phyloP scores from a whole-genome alignment of 1,140 invertebrate species.

The Drosophila truncata region DNA sequence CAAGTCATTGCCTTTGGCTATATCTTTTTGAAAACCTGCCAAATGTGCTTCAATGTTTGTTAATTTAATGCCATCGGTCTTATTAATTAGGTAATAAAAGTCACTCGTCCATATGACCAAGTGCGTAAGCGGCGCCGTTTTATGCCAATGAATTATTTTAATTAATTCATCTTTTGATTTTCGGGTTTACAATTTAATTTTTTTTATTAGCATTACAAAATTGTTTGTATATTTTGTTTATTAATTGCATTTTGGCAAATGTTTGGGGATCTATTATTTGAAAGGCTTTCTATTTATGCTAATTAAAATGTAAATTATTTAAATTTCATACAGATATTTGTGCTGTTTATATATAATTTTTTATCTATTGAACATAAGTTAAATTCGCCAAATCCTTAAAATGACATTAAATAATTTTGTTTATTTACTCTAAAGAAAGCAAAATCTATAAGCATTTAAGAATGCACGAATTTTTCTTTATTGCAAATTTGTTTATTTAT shows the following conservation, averaged over 20 bases:
- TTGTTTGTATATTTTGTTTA: not conserved
- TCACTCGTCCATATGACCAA: conserved; percentile 27
- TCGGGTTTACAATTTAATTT: not conserved
- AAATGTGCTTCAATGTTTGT: conserved; percentile 38
- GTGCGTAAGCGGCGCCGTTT: conserved; percentile 33
- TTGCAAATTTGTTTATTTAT: not conserved
- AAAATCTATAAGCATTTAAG: no score
- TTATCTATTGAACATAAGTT: not conserved
- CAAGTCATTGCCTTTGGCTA: conserved; percentile 2
- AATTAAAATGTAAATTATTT: not conserved
- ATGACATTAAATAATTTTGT: no score
- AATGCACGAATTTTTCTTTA: not conserved
- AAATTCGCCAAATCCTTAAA: no score
- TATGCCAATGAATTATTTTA: conserved; percentile 25
- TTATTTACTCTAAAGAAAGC: no score
- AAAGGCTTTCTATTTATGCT: not conserved
- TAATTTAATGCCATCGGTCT: conserved; percentile 25
- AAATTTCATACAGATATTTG: not conserved
- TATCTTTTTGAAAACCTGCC: conserved; percentile 39
- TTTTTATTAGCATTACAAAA: not conserved
- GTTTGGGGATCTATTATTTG: not conserved
- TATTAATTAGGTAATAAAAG: conserved; percentile 57
- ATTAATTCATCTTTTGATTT: conserved; percentile 30
- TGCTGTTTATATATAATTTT: not conserved
- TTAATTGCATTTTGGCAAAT: not conserved